A percentile compares a stretch with the other conserved stretches of the same genome.
These are phyloP conservation scores for Ephialtes manifestator DNA, from an alignment of 2,888 invertebrate genomes.

Conservation along the genomic window DNA sequence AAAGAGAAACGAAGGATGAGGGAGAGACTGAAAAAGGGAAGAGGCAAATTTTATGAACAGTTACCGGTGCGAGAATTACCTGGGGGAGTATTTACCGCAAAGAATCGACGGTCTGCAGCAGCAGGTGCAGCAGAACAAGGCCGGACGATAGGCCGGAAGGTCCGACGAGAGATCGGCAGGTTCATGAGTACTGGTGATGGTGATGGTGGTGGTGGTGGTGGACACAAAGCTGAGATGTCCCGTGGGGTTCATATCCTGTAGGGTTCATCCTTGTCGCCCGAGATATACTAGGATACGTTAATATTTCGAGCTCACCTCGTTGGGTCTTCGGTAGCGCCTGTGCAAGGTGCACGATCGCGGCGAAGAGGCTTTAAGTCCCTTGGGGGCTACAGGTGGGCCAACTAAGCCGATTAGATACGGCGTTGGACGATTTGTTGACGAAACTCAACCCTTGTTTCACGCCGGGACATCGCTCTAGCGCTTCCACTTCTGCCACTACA, in stretches of 20 bases:
- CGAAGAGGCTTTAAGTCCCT: constrained; percentile 38
- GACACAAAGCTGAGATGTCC: constrained; percentile 16
- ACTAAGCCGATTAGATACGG: constrained; percentile 81
- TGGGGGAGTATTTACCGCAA: constrained; percentile 66
- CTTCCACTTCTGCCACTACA: constrained; percentile 9
- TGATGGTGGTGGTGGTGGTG: not conserved
- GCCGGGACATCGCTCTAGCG: constrained; percentile 51
- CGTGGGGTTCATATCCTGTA: not conserved
- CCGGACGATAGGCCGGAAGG: constrained; percentile 1
- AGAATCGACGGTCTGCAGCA: constrained; percentile 64
- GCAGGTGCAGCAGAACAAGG: constrained; percentile 63
- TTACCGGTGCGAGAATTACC: constrained; percentile 64
- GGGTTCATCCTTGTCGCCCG: not conserved
- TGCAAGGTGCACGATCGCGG: constrained; percentile 56
- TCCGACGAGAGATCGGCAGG: not conserved
- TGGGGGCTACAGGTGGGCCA: constrained; percentile 76
- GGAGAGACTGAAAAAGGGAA: not conserved
- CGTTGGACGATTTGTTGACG: constrained; percentile 79
- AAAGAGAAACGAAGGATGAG: not conserved
- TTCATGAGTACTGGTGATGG: not conserved
- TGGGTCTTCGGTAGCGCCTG: constrained; percentile 58
- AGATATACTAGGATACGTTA: constrained; percentile 19
- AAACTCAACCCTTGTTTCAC: constrained; percentile 79
- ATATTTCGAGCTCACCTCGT: not conserved
- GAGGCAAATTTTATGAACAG: constrained; percentile 54